These are phyloP conservation scores for Elephas maximus DNA, from an alignment of 2,113 vertebrate species.

Conservation along the genomic window DNA sequence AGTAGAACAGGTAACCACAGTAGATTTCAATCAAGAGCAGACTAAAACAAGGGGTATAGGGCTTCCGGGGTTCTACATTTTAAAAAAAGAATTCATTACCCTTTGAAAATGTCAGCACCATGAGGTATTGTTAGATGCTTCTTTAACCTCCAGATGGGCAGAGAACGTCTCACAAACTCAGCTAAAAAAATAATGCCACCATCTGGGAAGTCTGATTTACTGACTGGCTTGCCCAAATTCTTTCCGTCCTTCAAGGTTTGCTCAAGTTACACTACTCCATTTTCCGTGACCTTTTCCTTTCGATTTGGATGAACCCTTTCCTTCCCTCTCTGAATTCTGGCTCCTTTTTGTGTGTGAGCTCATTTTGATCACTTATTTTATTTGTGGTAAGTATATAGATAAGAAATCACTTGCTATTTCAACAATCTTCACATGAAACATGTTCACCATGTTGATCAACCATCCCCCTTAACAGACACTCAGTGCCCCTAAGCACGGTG, in stretches of 20 bases:
- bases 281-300: background rate
- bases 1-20: background rate
- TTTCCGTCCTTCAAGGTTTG: constrained; percentile 51
- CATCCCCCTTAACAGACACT: background rate
- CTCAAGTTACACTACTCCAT: background rate
- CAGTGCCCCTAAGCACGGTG: too few relatives aligned
- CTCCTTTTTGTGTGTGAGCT: background rate
- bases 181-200: constrained; percentile 59
- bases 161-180: constrained; percentile 32
- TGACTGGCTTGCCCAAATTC: background rate
- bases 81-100: constrained; percentile 60
- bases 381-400: background rate
- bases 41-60: background rate
- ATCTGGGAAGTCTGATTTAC: constrained; percentile 67
- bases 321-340: background rate
- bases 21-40: background rate
- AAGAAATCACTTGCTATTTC: background rate
- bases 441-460: background rate
- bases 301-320: background rate
- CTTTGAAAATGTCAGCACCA: constrained; percentile 71
- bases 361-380: constrained; percentile 30
- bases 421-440: background rate
- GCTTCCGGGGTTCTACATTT: constrained; percentile 8
- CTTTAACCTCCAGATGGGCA: constrained; percentile 62
- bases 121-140: constrained; percentile 23